phyloP scores from a whole-genome alignment of 1,140 invertebrate species.

The Wiebesia pumilae region DNA sequence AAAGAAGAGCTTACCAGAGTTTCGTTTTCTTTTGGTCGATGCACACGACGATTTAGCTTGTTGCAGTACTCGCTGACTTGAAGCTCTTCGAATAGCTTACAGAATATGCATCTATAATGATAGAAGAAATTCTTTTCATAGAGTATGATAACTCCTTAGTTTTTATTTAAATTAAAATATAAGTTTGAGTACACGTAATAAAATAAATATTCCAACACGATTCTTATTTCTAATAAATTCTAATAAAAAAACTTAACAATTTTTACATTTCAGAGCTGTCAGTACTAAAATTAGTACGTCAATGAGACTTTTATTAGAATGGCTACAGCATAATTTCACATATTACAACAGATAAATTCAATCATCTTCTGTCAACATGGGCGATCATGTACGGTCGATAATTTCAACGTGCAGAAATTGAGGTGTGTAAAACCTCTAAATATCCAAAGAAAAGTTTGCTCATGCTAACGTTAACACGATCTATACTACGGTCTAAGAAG shows the following conservation, averaged over 20 bases:
- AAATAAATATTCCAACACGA: no score
- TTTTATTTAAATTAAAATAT: no score
- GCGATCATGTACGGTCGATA: conserved; percentile 2
- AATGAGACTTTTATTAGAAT: neutral
- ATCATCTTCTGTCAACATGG: neutral
- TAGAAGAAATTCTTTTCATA: no score
- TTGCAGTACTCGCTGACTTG: neutral
- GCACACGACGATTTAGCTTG: conserved; percentile 28
- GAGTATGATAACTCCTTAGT: no score
- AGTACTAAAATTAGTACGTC: neutral
- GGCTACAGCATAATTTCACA: neutral
- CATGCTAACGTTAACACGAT: conserved; percentile 7
- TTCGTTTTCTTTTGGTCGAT: conserved; percentile 29
- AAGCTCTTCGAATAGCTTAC: neutral
- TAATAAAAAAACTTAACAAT: no score
- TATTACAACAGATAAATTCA: conserved; percentile 10
- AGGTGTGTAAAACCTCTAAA: neutral
- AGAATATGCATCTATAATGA: neutral
- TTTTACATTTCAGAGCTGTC: no score
- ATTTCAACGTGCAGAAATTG: conserved; percentile 1
- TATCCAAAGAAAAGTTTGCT: neutral
- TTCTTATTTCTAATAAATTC: no score
- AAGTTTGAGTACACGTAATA: no score
- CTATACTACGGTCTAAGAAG: neutral
- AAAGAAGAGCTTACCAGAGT: conserved; percentile 14